These are phyloP conservation scores for Temnothorax unifasciatus DNA, from an alignment of 2,888 invertebrate genomes.

Conservation along the genomic window DNA sequence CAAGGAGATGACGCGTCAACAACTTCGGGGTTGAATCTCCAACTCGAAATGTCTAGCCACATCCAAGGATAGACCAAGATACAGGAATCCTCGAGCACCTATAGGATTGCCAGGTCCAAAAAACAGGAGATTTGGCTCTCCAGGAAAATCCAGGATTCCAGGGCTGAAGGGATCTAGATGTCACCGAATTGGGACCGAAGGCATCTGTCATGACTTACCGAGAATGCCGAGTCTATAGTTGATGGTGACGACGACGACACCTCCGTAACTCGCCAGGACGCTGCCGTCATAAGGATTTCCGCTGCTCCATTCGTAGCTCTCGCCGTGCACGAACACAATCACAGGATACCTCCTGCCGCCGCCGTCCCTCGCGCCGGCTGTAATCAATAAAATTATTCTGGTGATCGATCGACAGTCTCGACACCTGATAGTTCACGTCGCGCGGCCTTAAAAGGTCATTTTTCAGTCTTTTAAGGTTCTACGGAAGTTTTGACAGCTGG, in stretches of 20 bases:
- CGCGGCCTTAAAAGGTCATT: conserved; percentile 73
- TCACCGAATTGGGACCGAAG: conserved; percentile 22
- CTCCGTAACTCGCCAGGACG: conserved; percentile 97
- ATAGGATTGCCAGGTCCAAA: conserved; percentile 1
- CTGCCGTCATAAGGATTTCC: conserved; percentile 99
- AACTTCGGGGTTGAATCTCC: background rate
- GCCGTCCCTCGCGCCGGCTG: conserved; percentile 89
- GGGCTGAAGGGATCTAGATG: background rate
- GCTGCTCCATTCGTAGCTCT: conserved; percentile 98
- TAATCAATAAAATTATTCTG: conserved; percentile 82
- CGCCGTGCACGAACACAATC: conserved; percentile 97
- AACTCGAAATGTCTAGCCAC: background rate
- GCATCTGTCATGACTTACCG: conserved; percentile 88
- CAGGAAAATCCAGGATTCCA: conserved; percentile 13
- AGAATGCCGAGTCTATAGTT: conserved; percentile 94
- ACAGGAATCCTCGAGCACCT: background rate
- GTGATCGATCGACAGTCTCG: conserved; percentile 78
- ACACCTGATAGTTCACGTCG: conserved; percentile 72
- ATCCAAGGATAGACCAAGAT: background rate
- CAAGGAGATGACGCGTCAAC: background rate
- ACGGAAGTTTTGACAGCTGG: conserved; percentile 74
- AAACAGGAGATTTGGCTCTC: conserved; percentile 14
- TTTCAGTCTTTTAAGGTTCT: conserved; percentile 70
- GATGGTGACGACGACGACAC: conserved; percentile 95
- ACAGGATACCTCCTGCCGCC: conserved; percentile 92